Evolutionary conservation across 2,797 vertebrate genomes (phyloP).

Genomic region (Crocodylus rhombifer): DNA sequence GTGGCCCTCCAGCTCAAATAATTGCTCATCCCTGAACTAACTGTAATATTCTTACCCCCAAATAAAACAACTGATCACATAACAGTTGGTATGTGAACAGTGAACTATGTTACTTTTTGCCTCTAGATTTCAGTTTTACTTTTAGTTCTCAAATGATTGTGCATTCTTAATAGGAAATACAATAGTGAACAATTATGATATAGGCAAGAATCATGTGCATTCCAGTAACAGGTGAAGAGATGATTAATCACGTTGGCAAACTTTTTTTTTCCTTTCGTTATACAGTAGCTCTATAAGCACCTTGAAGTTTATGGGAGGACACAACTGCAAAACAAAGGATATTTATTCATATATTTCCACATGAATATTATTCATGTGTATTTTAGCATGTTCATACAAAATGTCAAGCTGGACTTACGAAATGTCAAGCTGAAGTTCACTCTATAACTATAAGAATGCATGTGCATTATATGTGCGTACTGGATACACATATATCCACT

Average conservation of each 20-base stretch:
- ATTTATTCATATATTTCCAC: slow-evolving; percentile 15
- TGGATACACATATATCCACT: not conserved
- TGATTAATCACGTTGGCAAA: not conserved
- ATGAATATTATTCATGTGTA: not conserved
- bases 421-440: not conserved
- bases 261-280: not conserved
- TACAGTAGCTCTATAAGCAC: not conserved
- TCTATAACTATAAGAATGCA: rapidly evolving
- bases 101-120: slow-evolving; percentile 26
- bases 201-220: not conserved
- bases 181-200: not conserved
- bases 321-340: not conserved
- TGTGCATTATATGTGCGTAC: not conserved
- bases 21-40: not conserved
- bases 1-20: too few species aligned
- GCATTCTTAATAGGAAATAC: not conserved
- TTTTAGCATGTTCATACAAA: too few species aligned
- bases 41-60: not conserved
- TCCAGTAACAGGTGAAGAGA: not conserved
- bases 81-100: slow-evolving; percentile 24
- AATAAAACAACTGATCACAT: slow-evolving; percentile 56
- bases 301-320: not conserved
- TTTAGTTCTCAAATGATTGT: not conserved
- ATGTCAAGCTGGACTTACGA: not conserved
- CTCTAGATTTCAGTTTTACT: slow-evolving; percentile 1